Evolutionary conservation across 1,140 invertebrate genomes (phyloP).

Genomic region (Pararge aegeria): DNA sequence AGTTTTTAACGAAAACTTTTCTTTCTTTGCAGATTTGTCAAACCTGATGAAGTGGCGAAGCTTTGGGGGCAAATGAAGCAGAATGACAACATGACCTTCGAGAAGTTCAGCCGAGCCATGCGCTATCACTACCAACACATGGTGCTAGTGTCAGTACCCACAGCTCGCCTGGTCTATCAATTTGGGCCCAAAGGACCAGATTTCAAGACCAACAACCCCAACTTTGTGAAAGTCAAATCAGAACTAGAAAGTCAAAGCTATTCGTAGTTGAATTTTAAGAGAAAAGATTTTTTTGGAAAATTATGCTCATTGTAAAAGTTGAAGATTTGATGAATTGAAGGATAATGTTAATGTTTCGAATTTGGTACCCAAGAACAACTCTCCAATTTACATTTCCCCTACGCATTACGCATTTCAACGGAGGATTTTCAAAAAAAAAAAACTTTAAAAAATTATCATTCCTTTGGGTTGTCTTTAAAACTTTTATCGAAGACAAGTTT

Average conservation of each 20-base stretch:
- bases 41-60: constrained; percentile 93
- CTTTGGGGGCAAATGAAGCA: constrained; percentile 93
- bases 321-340: constrained; percentile 10
- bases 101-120: constrained; percentile 96
- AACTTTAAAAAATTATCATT: too few relatives aligned
- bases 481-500: too few relatives aligned
- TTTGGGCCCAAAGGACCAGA: constrained; percentile 90
- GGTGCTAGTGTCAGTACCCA: constrained; percentile 90
- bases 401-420: too few relatives aligned
- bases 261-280: constrained; percentile 21
- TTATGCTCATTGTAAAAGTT: constrained; percentile 29
- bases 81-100: constrained; percentile 95
- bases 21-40: constrained; percentile 85
- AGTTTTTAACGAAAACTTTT: constrained; percentile 6
- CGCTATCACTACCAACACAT: constrained; percentile 94
- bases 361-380: constrained; percentile 24
- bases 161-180: constrained; percentile 91
- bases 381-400: neutral
- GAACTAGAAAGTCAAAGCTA: constrained; percentile 50
- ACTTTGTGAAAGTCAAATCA: constrained; percentile 79
- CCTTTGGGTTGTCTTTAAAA: too few relatives aligned
- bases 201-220: constrained; percentile 86
- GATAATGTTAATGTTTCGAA: constrained; percentile 34
- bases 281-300: constrained; percentile 30
- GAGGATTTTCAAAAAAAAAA: neutral